phyloP scores from a whole-genome alignment of 2,113 vertebrate genomes.

The Trematocara marginatum region DNA sequence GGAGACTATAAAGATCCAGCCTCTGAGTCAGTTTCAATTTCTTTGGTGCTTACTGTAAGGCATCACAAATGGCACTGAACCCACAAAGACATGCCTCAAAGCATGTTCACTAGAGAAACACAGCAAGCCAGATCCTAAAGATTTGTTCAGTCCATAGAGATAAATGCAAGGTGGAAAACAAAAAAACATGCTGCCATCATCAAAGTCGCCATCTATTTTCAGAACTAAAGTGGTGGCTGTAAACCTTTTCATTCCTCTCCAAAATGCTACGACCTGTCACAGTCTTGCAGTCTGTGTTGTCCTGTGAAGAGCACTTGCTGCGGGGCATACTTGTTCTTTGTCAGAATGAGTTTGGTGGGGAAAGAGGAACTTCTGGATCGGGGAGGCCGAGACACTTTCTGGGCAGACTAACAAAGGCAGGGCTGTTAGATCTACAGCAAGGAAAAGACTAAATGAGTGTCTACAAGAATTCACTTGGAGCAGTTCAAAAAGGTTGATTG shows the following conservation, averaged over 20 bases:
- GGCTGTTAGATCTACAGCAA: slow-evolving; percentile 24
- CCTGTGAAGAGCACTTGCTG: slow-evolving; percentile 4
- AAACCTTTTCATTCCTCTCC: slow-evolving; percentile 12
- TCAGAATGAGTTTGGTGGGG: slow-evolving; percentile 37
- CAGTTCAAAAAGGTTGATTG: background rate
- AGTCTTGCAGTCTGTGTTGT: background rate
- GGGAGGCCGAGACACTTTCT: slow-evolving; percentile 31
- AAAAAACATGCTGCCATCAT: background rate
- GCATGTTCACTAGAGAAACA: background rate
- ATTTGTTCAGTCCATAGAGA: background rate
- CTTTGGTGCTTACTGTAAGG: background rate
- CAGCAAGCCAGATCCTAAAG: background rate
- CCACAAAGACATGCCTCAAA: background rate
- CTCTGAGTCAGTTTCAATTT: background rate
- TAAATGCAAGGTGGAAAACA: background rate
- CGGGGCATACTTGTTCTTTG: slow-evolving; percentile 30
- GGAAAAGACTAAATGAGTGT: slow-evolving; percentile 20
- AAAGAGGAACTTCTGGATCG: slow-evolving; percentile 24
- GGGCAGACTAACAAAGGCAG: slow-evolving; percentile 44
- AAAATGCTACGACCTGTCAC: background rate
- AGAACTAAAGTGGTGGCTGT: background rate
- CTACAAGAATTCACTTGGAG: background rate
- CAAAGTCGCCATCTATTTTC: background rate
- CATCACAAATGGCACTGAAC: background rate
- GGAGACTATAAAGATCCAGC: background rate